Percentiles rank a stretch among this genome's conserved stretches.
Conservation (phyloP, 2,797 vertebrate genomes). For the Loris lydekkerianus region DNA sequence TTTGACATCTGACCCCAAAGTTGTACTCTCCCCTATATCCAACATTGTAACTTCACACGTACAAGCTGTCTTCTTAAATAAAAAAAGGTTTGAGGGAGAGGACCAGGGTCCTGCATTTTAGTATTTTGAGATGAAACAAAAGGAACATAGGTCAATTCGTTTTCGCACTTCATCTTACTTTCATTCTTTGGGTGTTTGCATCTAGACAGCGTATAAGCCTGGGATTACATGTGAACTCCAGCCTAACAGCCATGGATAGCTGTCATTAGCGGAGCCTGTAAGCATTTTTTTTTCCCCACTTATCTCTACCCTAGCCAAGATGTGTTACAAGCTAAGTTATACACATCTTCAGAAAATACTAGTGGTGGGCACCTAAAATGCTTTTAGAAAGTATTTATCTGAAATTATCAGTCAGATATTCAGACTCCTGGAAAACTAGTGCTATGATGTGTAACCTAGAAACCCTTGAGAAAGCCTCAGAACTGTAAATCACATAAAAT, state of each 20-base stretch:
- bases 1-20: neutral
- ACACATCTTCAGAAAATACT: neutral
- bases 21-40: neutral
- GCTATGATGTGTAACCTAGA: neutral
- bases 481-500: neutral
- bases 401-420: neutral
- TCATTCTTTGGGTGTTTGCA: neutral
- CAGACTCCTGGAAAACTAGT: neutral
- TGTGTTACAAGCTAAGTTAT: neutral
- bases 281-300: neutral
- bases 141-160: neutral
- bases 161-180: neutral
- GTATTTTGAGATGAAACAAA: neutral
- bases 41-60: neutral
- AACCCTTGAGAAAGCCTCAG: neutral
- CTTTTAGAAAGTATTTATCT: neutral
- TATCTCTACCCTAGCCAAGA: neutral
- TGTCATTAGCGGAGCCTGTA: neutral
- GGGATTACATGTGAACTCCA: neutral
- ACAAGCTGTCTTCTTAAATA: neutral
- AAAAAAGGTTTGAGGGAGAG: neutral
- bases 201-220: neutral
- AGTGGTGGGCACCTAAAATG: neutral
- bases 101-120: neutral
- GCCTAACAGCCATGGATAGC: rapidly evolving